Conservation (phyloP, 2,888 invertebrate species). For the Hirtodrosophila cameraria region DNA sequence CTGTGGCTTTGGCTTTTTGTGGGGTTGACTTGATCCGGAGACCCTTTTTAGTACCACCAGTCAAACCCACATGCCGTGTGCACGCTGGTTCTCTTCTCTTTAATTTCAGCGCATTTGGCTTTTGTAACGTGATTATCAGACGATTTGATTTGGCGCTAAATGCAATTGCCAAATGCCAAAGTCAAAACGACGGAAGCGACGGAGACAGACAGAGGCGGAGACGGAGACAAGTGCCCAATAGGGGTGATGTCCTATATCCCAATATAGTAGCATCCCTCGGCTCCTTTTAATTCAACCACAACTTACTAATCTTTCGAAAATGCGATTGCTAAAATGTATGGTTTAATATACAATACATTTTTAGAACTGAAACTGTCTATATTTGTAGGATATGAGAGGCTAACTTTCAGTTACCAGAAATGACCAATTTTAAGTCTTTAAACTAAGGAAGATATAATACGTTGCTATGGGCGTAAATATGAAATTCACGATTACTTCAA, state of each 20-base stretch:
- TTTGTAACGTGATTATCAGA: constrained; percentile 84
- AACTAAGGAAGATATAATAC: no score
- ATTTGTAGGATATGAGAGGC: no score
- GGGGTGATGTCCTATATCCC: constrained; percentile 10
- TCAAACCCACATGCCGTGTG: constrained; percentile 61
- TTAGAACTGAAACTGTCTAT: no score
- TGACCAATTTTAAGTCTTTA: no score
- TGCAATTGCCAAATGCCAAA: constrained; percentile 79
- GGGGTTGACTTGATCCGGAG: constrained; percentile 38
- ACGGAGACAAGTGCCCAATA: constrained; percentile 4
- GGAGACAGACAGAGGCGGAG: neutral
- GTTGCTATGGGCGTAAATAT: no score
- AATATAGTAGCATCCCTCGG: neutral
- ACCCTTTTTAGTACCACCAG: constrained; percentile 6
- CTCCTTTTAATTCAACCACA: no score
- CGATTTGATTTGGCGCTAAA: constrained; percentile 84
- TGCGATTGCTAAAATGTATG: constrained; percentile 6
- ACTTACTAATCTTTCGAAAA: neutral
- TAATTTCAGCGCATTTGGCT: constrained; percentile 82
- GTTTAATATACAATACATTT: no score
- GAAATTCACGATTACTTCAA: no score
- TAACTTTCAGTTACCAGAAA: no score
- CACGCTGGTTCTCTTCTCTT: constrained; percentile 74
- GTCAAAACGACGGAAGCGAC: constrained; percentile 67
- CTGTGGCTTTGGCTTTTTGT: constrained; percentile 20